Base-by-base conservation (phyloP, 1,140 invertebrate genomes). In the Coboldia fuscipes region DNA sequence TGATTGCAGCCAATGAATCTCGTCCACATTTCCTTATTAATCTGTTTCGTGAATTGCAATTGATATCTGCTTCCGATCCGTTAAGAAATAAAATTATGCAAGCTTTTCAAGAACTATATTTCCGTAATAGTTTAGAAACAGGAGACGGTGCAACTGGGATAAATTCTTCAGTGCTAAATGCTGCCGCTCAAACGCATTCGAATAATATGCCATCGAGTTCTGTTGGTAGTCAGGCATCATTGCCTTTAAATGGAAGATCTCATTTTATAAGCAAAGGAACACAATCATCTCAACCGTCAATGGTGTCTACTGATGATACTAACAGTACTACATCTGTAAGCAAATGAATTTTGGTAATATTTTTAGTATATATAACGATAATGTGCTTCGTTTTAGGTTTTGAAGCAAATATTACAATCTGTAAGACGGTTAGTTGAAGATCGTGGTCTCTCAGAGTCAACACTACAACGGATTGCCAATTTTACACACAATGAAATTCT, bases 1-100 rank as follows among this genome's bases (percentile, higher is more conserved):
- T 77, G 10, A 70, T 80, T 19, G 65, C 66, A 2, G 70, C 68
- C 2, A 77, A 77, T 48, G 70, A 72, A 48, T 65, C 58, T 30
- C 58, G 70, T 37, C 72, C 72, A 1, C 68, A 75, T 41, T 73
- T 70, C 45, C 48, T 75, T 13, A 65, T 74, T 30, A 70, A 72
- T 41, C 48, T 75, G 34, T 66, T 75, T 35, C 57, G 62, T 39
- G 72, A 75, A 46, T 50, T 75, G 23, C 69, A 70, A 41, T 47
- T 65, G 21, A 64, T 75, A 19, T 27, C 37, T 10, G 70, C 67
- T 40, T 71, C 70, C 4, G 72, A 75, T 44, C 58, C 66, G n/a
- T 47, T 72, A 18, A 49, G 72, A 18, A 61, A 69, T 34, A 62
- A 60, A 40, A 62, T 70, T 5, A 45, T 72, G 26, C 66, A 68